Conservation (phyloP, 35 echinoderm and acorn worm species). For the Heliocidaris erythrogramma region DNA sequence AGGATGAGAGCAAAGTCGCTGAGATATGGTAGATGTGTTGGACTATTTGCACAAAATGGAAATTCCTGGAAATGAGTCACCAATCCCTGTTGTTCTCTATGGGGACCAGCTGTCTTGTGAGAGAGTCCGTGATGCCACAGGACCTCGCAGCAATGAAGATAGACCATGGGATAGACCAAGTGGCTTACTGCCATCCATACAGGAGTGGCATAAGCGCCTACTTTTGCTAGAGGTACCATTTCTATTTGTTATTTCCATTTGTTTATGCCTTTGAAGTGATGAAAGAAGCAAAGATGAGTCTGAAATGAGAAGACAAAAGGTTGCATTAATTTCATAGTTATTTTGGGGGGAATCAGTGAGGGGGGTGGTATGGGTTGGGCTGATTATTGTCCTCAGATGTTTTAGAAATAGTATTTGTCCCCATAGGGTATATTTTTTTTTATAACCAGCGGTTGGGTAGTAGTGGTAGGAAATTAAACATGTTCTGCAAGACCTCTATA, state of each 20-base stretch:
- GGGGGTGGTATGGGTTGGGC: too few relatives aligned
- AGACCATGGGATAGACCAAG: constrained; percentile 18
- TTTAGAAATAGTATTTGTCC: too few relatives aligned
- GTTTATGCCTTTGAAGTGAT: background rate
- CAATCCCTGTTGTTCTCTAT: constrained; percentile 35
- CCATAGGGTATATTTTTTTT: too few relatives aligned
- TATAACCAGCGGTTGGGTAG: background rate
- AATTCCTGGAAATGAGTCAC: constrained; percentile 9
- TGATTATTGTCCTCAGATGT: too few relatives aligned
- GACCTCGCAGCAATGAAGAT: background rate
- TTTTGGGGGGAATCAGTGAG: too few relatives aligned
- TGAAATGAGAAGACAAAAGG: too few relatives aligned
- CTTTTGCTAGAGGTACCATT: constrained; percentile 20
- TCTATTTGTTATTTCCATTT: background rate
- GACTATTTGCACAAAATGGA: constrained; percentile 16
- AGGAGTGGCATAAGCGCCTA: constrained; percentile 33
- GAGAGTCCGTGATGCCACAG: constrained; percentile 21
- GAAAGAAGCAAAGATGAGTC: background rate
- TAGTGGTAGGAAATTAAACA: background rate
- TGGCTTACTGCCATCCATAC: constrained; percentile 14
- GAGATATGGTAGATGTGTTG: constrained; percentile 34
- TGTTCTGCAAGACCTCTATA: background rate
- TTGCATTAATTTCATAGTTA: too few relatives aligned
- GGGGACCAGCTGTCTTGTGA: background rate
- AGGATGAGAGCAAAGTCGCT: background rate